Percentiles rank a stretch among this genome's conserved stretches.
Conservation (phyloP, 2,888 invertebrate genomes). For the Eupithecia exiguata region DNA sequence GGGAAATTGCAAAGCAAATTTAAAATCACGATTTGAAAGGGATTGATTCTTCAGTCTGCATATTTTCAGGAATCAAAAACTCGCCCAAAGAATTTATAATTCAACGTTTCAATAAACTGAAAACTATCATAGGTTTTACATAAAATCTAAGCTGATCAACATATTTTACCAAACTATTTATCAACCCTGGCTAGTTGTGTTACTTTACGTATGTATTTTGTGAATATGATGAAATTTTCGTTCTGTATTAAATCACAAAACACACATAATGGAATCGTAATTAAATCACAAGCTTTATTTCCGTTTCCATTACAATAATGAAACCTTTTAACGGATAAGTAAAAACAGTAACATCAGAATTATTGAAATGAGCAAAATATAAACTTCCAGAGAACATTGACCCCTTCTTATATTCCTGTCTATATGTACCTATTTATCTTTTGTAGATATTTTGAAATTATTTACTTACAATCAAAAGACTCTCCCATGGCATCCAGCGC, state of each 20-base stretch:
- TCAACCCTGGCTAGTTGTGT: no score
- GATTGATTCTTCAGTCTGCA: slow-evolving; percentile 32
- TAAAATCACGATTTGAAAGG: slow-evolving; percentile 15
- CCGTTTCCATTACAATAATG: neutral
- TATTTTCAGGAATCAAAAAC: slow-evolving; percentile 40
- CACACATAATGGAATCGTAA: slow-evolving; percentile 3
- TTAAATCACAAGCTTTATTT: neutral
- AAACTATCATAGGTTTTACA: slow-evolving; percentile 27
- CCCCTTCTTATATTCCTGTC: neutral
- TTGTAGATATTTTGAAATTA: neutral
- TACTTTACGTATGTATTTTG: neutral
- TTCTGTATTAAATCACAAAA: no score
- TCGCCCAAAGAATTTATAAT: slow-evolving; percentile 36
- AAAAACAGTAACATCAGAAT: neutral
- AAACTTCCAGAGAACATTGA: neutral
- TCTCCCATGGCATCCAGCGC: slow-evolving; percentile 98
- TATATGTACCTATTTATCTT: neutral
- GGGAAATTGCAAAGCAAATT: slow-evolving; percentile 19
- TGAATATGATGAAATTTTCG: neutral
- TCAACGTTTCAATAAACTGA: slow-evolving; percentile 32
- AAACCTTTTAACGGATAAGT: neutral
- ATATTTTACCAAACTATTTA: slow-evolving; percentile 18
- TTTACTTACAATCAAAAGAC: slow-evolving; percentile 87
- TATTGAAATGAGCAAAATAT: neutral
- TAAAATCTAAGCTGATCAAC: slow-evolving; percentile 15